phyloP scores from a whole-genome alignment of 2,888 invertebrate species.

The Synanthedon formicaeformis region DNA sequence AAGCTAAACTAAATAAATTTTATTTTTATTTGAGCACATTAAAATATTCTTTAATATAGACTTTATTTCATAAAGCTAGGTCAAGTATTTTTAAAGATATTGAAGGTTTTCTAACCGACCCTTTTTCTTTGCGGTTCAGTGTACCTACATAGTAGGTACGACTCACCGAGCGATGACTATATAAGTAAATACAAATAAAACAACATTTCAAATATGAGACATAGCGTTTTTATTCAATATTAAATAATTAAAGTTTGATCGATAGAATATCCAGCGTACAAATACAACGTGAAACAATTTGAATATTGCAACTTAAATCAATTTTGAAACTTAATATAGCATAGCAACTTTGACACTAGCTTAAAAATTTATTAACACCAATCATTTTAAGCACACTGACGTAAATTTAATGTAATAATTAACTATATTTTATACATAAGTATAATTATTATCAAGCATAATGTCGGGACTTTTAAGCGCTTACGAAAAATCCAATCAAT shows the following conservation, averaged over 20 bases:
- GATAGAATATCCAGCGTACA: conserved; percentile 68
- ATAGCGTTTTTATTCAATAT: conserved; percentile 67
- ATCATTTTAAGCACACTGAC: conserved; percentile 52
- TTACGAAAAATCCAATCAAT: background rate
- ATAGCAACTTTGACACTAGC: conserved; percentile 34
- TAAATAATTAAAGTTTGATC: conserved; percentile 57
- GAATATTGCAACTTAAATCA: conserved; percentile 57
- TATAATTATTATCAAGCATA: background rate
- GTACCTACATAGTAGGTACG: too few species aligned
- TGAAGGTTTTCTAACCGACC: too few species aligned
- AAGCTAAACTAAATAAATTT: too few species aligned
- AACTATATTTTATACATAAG: conserved; percentile 20
- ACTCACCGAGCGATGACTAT: too few species aligned
- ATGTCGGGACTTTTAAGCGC: background rate
- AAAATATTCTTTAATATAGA: too few species aligned
- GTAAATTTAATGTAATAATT: conserved; percentile 28
- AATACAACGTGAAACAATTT: conserved; percentile 67
- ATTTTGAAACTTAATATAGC: conserved; percentile 62
- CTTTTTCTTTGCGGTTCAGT: too few species aligned
- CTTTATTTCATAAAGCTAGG: too few species aligned
- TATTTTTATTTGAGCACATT: too few species aligned
- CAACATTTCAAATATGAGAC: conserved; percentile 53
- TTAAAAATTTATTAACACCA: conserved; percentile 1
- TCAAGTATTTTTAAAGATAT: too few species aligned
- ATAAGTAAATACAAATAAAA: conserved; percentile 23